phyloP scores from a whole-genome alignment of 2,113 vertebrate species.

The Dissostichus mawsoni region DNA sequence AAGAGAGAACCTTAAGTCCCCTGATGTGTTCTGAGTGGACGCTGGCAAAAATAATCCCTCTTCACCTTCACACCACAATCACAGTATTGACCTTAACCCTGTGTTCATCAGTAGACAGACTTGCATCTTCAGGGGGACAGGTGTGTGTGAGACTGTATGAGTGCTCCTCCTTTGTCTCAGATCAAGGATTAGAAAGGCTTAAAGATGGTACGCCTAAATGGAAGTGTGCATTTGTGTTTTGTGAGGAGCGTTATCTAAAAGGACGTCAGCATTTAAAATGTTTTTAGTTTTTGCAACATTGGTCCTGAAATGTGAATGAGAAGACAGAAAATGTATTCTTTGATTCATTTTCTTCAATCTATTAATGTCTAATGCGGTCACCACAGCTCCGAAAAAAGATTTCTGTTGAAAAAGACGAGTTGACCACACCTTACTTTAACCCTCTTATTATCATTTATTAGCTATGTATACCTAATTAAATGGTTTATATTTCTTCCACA shows the following conservation, averaged over 20 bases:
- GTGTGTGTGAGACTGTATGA: conserved; percentile 16
- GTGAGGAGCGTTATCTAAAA: conserved; percentile 29
- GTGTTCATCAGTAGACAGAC: conserved; percentile 42
- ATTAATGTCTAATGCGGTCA: neutral
- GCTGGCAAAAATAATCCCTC: conserved; percentile 63
- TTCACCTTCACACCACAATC: conserved; percentile 55
- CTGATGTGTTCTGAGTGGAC: conserved; percentile 50
- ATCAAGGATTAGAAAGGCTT: conserved; percentile 68
- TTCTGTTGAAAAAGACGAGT: neutral
- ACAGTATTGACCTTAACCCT: conserved; percentile 56
- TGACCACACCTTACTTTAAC: neutral
- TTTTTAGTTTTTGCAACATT: conserved; percentile 6
- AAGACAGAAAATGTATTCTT: neutral
- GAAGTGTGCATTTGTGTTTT: conserved; percentile 35
- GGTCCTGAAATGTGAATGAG: neutral
- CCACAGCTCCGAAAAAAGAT: neutral
- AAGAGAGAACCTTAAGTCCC: conserved; percentile 39
- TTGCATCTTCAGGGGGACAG: conserved; percentile 41
- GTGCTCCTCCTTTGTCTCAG: conserved; percentile 41
- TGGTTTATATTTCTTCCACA: neutral
- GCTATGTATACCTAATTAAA: neutral
- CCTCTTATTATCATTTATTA: neutral
- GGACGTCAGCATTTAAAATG: conserved; percentile 40
- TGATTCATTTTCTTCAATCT: conserved; percentile 30
- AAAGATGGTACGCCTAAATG: conserved; percentile 38